Base-by-base conservation (phyloP, 1,140 invertebrate species). In the Lordiphosa collinella region DNA sequence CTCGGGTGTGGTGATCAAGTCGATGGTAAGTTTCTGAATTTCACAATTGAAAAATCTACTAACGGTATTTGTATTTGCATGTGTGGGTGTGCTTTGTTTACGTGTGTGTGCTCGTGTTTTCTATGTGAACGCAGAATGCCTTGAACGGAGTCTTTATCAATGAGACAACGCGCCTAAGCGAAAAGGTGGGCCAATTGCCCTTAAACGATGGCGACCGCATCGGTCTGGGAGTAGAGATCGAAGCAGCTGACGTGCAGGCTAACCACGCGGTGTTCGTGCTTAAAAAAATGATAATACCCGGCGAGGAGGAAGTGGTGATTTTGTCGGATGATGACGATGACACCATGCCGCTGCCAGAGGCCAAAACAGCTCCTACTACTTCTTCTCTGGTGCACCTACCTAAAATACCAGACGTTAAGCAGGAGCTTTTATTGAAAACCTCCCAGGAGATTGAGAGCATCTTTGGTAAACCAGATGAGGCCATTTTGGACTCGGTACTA, bases 381-480 rank as follows among this genome's bases (percentile, higher is more conserved):
- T 8, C 25, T 29, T 29, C 25, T 29, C 7, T 29, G 25, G 25
- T 82, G 10, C 85, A 87, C 25, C 36, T 86, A 4, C 85, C 85
- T 0, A 78, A 74, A 31, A 10, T 82, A n/a, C 40, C 79, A 0
- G 58, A 70, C 0, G 16, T 80, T 0, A 87, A 87, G 31, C 25
- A 63, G 10, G 85, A 87, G 34, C 1, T 50, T 1, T 8, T 87
- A 11, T 57, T 34, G 5, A 25, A 68, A 4, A 61, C 63, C 4
- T 46, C 57, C 2, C 57, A 60, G 3, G 59, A 78, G 5, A 78
- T 87, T 11, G 25, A 43, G 8, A 54, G 60, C 34, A 84, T 88
- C 16, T 88, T 87, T 25, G 86, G 86, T 0, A 60, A 70, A n/a
- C n/a, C 84, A 1, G 43, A 88, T 53, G 58, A 76, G 8, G 43